phyloP scores from a whole-genome alignment of 2,113 vertebrate genomes.

The Telmatochromis brichardi region DNA sequence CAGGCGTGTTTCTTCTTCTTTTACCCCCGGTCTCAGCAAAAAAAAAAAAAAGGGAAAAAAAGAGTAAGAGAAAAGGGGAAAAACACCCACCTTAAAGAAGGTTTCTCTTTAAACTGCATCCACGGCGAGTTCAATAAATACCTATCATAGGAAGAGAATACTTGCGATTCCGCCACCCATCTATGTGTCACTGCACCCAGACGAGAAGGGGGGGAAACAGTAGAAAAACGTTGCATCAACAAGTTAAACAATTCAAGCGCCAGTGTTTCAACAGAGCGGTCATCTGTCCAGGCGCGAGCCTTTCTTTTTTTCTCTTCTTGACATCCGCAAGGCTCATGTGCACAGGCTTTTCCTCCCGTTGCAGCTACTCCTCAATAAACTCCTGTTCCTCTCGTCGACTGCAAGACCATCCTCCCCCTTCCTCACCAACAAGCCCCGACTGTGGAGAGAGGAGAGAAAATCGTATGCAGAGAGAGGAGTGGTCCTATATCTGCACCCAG shows the following conservation, averaged over 20 bases:
- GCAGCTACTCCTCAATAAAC: slow-evolving; percentile 69
- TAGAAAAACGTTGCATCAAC: slow-evolving; percentile 61
- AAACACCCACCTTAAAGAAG: slow-evolving; percentile 50
- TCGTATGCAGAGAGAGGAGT: slow-evolving; percentile 54
- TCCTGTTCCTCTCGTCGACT: slow-evolving; percentile 68
- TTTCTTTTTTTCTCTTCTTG: not conserved
- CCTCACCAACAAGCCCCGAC: slow-evolving; percentile 43
- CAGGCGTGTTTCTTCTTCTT: not conserved
- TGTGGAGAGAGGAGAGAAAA: slow-evolving; percentile 48
- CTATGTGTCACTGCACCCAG: slow-evolving; percentile 46
- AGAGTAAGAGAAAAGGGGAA: not conserved
- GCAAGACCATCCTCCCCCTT: slow-evolving; percentile 69
- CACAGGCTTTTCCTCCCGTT: slow-evolving; percentile 42
- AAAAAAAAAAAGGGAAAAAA: not conserved
- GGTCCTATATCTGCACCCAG: slow-evolving; percentile 62
- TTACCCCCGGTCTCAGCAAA: not conserved
- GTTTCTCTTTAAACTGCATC: slow-evolving; percentile 49
- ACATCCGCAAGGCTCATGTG: slow-evolving; percentile 32
- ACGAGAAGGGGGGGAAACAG: not conserved
- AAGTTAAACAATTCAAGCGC: slow-evolving; percentile 63
- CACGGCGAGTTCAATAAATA: slow-evolving; percentile 17
- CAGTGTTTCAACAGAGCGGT: slow-evolving; percentile 33
- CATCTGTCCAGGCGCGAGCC: slow-evolving; percentile 2
- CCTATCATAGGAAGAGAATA: slow-evolving; percentile 31
- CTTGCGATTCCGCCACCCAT: slow-evolving; percentile 53